phyloP scores from a whole-genome alignment of 1,140 invertebrate genomes.

The Monomorium pharaonis region DNA sequence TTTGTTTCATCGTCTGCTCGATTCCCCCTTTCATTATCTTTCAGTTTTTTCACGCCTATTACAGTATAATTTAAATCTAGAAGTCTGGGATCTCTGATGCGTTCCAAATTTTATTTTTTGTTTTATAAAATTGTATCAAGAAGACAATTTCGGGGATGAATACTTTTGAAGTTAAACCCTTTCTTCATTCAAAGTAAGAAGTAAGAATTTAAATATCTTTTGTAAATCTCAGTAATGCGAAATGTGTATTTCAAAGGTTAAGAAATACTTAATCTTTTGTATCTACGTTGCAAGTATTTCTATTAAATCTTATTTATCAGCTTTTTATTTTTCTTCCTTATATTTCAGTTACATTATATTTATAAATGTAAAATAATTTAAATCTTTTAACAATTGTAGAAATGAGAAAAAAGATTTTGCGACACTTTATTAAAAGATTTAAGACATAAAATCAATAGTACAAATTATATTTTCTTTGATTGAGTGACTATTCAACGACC shows the following conservation, averaged over 20 bases:
- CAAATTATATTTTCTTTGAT: neutral
- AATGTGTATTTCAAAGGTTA: neutral
- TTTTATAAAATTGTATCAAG: neutral
- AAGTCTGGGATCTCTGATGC: neutral
- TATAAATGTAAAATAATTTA: neutral
- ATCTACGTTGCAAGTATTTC: neutral
- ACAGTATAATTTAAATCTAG: slow-evolving; percentile 25
- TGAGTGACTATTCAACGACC: neutral
- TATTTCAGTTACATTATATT: neutral
- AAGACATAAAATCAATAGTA: neutral
- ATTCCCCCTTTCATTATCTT: slow-evolving; percentile 15
- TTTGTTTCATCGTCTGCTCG: neutral
- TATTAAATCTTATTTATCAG: neutral
- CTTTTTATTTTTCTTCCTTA: neutral
- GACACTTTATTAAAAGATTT: neutral
- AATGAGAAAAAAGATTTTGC: neutral
- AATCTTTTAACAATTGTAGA: neutral
- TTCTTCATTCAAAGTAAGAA: neutral
- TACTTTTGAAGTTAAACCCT: too few species aligned
- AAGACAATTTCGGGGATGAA: neutral
- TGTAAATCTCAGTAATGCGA: neutral
- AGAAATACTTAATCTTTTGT: neutral
- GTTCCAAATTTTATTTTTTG: slow-evolving; percentile 1
- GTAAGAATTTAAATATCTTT: neutral
- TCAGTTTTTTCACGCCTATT: neutral